phyloP scores from a whole-genome alignment of 92 coral and sea anemone species.

The Parazoanthus swiftii region DNA sequence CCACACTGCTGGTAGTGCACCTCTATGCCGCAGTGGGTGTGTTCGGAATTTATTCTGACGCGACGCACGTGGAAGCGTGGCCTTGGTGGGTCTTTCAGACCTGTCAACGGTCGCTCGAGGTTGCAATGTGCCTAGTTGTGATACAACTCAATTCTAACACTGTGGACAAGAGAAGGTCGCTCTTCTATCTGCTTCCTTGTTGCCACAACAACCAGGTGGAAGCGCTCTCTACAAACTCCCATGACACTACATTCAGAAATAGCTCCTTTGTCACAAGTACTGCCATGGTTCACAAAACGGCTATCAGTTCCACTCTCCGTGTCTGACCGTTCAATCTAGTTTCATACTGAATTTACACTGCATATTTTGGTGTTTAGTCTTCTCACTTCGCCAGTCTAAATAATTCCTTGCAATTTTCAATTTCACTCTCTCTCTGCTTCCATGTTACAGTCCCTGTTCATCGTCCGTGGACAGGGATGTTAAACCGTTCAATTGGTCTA shows the following conservation, averaged over 20 bases:
- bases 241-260: not conserved
- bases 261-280: not conserved
- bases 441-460: not conserved
- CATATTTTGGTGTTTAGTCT: too few relatives aligned
- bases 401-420: too few relatives aligned
- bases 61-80: conserved; percentile 79
- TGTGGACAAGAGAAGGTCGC: conserved; percentile 11
- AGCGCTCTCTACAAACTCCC: not conserved
- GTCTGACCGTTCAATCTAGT: not conserved
- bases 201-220: conserved; percentile 40
- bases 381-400: too few relatives aligned
- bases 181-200: conserved; percentile 21
- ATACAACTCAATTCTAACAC: conserved; percentile 61
- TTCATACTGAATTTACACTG: too few relatives aligned
- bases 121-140: conserved; percentile 63
- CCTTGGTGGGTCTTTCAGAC: conserved; percentile 96
- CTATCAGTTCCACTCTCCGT: not conserved
- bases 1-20: conserved; percentile 47
- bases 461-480: too few relatives aligned
- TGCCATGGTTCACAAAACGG: not conserved
- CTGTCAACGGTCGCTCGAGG: conserved; percentile 64
- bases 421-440: not conserved
- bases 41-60: conserved; percentile 91
- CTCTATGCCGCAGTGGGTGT: conserved; percentile 93
- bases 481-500: too few relatives aligned